These are phyloP conservation scores for Rallus limicola DNA, from an alignment of 2,113 vertebrate species.

Conservation along the genomic window DNA sequence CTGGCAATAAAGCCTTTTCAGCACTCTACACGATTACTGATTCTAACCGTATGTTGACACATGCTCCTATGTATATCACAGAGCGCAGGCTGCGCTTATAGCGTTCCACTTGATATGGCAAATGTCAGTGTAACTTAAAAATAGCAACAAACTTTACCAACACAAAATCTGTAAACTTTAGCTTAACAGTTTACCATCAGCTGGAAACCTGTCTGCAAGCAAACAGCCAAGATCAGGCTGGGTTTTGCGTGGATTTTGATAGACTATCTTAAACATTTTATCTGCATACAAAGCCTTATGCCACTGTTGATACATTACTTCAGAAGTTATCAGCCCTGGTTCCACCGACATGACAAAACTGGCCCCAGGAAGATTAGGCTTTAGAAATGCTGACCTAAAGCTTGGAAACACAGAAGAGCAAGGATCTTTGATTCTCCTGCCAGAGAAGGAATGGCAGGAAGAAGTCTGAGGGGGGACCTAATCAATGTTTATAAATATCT, in stretches of 20 bases:
- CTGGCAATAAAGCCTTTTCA: constrained; percentile 33
- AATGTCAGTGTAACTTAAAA: not conserved
- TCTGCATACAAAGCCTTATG: not conserved
- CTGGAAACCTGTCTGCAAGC: not conserved
- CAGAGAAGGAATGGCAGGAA: not conserved
- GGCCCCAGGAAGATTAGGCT: not conserved
- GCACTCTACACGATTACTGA: not conserved
- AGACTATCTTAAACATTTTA: not conserved
- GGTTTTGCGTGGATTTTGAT: not conserved
- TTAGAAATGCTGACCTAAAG: not conserved
- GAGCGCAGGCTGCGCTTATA: not conserved
- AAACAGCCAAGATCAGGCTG: not conserved
- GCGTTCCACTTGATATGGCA: not conserved
- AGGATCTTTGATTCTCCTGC: not conserved
- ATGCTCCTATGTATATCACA: not conserved
- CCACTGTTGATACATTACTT: not conserved
- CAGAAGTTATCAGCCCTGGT: not conserved
- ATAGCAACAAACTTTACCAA: not conserved
- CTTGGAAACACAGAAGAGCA: not conserved
- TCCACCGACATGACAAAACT: not conserved
- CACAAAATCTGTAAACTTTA: not conserved
- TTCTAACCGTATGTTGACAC: not conserved
- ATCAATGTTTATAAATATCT: too few species aligned
- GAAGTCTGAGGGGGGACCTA: not conserved
- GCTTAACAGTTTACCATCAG: not conserved